phyloP scores from a whole-genome alignment of 1,140 invertebrate genomes.

The Bursaphelenchus mucronatus region DNA sequence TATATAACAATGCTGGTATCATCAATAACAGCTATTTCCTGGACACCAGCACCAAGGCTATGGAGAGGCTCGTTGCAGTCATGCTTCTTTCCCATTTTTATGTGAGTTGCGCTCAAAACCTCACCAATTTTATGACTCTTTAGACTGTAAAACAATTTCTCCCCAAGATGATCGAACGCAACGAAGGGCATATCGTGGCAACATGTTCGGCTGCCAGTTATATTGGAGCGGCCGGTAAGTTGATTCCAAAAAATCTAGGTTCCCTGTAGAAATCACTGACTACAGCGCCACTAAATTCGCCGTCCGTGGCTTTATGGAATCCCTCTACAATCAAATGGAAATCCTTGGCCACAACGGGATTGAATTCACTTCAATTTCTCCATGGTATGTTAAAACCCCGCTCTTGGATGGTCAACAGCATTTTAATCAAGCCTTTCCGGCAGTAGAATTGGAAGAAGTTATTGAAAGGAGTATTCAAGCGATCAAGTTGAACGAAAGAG shows the following conservation, averaged over 20 bases:
- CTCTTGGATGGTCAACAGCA: not conserved
- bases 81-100: not conserved
- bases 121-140: not conserved
- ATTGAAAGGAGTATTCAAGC: conserved; percentile 5
- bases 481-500: not conserved
- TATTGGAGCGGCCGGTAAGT: not conserved
- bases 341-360: not conserved
- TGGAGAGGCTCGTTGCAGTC: not conserved
- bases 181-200: conserved; percentile 3
- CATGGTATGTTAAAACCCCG: not conserved
- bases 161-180: conserved; percentile 7
- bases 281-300: conserved; percentile 7
- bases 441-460: conserved; percentile 8
- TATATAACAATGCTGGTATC: conserved; percentile 2
- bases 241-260: too few relatives aligned
- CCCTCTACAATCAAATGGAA: not conserved
- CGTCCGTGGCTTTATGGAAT: not conserved
- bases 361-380: conserved; percentile 7
- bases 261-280: not conserved
- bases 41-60: not conserved
- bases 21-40: not conserved
- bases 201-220: not conserved
- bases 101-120: not conserved
- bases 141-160: conserved; percentile 2
- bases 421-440: not conserved